Conservation (phyloP, 2,888 invertebrate genomes). For the Dasysyrphus albostriatus region DNA sequence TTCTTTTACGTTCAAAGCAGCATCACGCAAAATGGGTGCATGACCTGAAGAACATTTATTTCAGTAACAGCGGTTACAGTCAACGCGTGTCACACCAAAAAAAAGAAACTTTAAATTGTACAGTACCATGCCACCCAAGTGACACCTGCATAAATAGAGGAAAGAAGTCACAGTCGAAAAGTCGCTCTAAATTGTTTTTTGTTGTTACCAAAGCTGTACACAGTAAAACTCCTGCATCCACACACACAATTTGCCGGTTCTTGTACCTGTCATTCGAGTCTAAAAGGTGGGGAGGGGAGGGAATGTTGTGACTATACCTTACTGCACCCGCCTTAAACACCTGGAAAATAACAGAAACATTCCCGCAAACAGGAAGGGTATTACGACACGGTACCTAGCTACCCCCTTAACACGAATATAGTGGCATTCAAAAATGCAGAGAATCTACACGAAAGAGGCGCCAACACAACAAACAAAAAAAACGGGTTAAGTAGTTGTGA, state of each 20-base stretch:
- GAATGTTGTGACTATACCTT: background rate
- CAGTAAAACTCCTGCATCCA: background rate
- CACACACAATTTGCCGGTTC: conserved; percentile 58
- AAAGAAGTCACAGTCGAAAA: conserved; percentile 71
- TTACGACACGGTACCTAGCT: background rate
- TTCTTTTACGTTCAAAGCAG: conserved; percentile 6
- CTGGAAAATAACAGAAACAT: conserved; percentile 58
- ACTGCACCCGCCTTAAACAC: conserved; percentile 12
- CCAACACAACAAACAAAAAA: conserved; percentile 28
- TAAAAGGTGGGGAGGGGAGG: background rate
- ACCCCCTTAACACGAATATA: conserved; percentile 5
- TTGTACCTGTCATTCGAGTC: conserved; percentile 43
- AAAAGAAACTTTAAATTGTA: conserved; percentile 6
- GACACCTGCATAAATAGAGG: conserved; percentile 72
- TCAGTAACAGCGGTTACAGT: conserved; percentile 70
- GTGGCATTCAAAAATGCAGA: conserved; percentile 71
- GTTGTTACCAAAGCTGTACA: conserved; percentile 20
- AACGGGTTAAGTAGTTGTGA: conserved; percentile 75
- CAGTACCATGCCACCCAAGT: conserved; percentile 44
- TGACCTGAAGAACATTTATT: conserved; percentile 72
- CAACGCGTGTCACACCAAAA: conserved; percentile 63
- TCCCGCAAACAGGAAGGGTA: conserved; percentile 56
- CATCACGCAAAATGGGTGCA: conserved; percentile 72
- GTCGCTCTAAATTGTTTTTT: conserved; percentile 64
- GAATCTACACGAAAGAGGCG: conserved; percentile 53